Evolutionary conservation across 2,888 invertebrate genomes (phyloP).

Genomic region (Dermolepida albohirtum): DNA sequence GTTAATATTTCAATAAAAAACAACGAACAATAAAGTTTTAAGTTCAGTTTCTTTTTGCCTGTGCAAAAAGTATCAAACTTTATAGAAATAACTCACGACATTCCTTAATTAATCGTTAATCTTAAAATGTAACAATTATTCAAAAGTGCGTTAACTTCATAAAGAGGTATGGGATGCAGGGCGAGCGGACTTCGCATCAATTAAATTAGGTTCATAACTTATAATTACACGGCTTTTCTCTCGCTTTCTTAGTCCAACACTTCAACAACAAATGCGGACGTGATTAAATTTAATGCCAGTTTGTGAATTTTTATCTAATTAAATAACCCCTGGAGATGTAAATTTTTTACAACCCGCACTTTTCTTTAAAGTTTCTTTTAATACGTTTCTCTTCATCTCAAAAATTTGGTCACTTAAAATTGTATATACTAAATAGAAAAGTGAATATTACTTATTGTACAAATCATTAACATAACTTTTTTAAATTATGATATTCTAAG

Average conservation of each 20-base stretch:
- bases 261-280: constrained; percentile 28
- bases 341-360: constrained; percentile 5
- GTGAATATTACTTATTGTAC: too few relatives aligned
- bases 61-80: background rate
- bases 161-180: constrained; percentile 6
- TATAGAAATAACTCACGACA: constrained; percentile 16
- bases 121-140: constrained; percentile 31
- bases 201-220: constrained; percentile 33
- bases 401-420: background rate
- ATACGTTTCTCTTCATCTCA: background rate
- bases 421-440: too few relatives aligned
- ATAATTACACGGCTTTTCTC: constrained; percentile 19
- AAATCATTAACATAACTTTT: too few relatives aligned
- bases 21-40: too few relatives aligned
- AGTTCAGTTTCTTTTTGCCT: too few relatives aligned
- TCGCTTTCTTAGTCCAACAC: constrained; percentile 26
- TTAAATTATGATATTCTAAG: too few relatives aligned
- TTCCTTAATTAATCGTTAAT: constrained; percentile 25
- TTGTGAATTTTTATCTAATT: constrained; percentile 27
- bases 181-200: constrained; percentile 20
- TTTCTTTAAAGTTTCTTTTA: constrained; percentile 4
- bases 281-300: constrained; percentile 26
- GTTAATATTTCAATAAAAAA: too few relatives aligned
- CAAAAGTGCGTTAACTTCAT: constrained; percentile 26
- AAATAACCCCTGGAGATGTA: constrained; percentile 6